Conservation (phyloP, 2,113 vertebrate species). For the Tychaedon coryphoeus region DNA sequence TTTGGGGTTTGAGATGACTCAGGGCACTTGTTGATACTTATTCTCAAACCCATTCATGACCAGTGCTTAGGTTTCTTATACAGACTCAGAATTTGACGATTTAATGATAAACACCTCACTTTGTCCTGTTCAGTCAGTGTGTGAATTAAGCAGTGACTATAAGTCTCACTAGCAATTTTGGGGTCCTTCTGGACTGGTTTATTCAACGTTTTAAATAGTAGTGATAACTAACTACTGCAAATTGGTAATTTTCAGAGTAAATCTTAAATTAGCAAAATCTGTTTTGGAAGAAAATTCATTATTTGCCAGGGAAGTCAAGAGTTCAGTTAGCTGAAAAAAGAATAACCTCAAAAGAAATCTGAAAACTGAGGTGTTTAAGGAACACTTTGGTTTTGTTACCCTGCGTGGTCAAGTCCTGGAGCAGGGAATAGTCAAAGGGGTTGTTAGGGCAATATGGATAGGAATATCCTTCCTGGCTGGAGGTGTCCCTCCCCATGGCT, state of each 20-base stretch:
- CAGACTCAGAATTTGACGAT: neutral
- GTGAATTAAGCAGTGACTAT: neutral
- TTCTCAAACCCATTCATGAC: neutral
- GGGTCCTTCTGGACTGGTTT: neutral
- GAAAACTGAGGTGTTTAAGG: fast-evolving
- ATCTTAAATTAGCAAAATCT: neutral
- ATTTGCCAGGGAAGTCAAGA: neutral
- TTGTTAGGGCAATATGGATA: neutral
- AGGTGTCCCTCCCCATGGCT: neutral
- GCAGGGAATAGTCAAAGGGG: neutral
- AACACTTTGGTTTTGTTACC: neutral
- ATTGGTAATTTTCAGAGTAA: neutral
- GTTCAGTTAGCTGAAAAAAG: neutral
- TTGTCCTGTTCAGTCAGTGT: neutral
- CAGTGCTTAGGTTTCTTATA: neutral
- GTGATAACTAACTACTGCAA: neutral
- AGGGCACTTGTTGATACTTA: neutral
- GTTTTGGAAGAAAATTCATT: neutral
- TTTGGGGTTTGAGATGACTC: neutral
- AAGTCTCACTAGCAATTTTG: neutral
- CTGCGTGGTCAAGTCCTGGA: neutral
- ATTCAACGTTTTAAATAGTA: neutral
- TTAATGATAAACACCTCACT: neutral
- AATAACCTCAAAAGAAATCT: neutral
- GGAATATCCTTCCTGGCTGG: neutral